Base-by-base conservation (phyloP, 2,113 vertebrate species). In the Mastomys coucha region DNA sequence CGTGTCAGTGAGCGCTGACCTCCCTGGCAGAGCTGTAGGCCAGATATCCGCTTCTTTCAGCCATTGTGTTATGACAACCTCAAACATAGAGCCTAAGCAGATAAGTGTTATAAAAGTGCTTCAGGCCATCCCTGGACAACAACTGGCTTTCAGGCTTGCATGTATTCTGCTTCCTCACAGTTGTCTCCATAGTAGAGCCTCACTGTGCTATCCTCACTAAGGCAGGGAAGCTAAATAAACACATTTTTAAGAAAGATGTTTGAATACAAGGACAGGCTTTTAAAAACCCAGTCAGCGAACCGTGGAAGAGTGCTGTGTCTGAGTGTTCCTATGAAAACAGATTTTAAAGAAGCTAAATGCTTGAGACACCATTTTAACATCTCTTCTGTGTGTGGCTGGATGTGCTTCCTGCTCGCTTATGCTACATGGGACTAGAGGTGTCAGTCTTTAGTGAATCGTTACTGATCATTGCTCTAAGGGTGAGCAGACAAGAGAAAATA, bases 271-370 rank as follows among this genome's bases (percentile, higher is more conserved):
- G 19, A 31, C 53, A 53, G n/a, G 33, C 39, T 10, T 53, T n/a
- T 33, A 85, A 86, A 93, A 69, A 24, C 33, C 51, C 33, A 78
- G 7, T 39, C 49, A 82, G 69, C 8, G 2, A 69, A 13, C 53
- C 3, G 31, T 49, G 81, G 33, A 33, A 69, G 65, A 45, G 58
- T n/a, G 4, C 19, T 45, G 10, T 53, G 26, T 60, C 51, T 91
- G 53, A 94, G 9, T 69, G 45, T 94, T 96, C 56, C 36, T 19
- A 75, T 67, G 63, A 91, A 94, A 53, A 67, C 4, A 95, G 53
- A 94, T 77, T 80, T 85, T 67, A 73, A 91, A 51, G 81, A 24
- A 94, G 13, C 20, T 6, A 7, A n/a, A 8, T 75, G 49, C 28
- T 72, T 53, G 53, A n/a, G 58, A 42, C 1, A 42, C 78, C 82